phyloP scores from a whole-genome alignment of 2,888 invertebrate genomes.

The Drosophila tanythrix region DNA sequence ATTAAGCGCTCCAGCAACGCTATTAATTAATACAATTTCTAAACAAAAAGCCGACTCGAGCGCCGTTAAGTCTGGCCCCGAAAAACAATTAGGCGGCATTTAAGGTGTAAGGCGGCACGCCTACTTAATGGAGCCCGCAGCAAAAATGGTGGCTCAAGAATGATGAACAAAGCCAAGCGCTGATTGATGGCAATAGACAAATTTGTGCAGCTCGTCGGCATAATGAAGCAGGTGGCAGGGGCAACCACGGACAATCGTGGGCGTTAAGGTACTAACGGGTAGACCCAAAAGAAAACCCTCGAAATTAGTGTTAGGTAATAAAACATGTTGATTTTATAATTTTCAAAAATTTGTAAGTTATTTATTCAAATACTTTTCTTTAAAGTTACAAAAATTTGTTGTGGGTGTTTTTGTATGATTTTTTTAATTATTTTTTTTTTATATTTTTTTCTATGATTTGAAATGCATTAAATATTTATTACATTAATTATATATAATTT shows the following conservation, averaged over 20 bases:
- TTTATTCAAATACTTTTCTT: slow-evolving; percentile 70
- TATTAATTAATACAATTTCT: slow-evolving; percentile 68
- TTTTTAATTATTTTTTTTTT: slow-evolving; percentile 15
- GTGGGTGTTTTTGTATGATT: slow-evolving; percentile 21
- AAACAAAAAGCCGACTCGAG: slow-evolving; percentile 54
- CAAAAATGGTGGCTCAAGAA: slow-evolving; percentile 27
- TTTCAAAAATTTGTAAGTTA: slow-evolving; percentile 71
- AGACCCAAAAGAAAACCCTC: neutral
- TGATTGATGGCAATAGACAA: slow-evolving; percentile 70
- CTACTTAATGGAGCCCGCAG: slow-evolving; percentile 49
- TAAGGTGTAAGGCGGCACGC: slow-evolving; percentile 71
- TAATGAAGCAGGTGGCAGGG: slow-evolving; percentile 40
- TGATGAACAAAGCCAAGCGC: slow-evolving; percentile 52
- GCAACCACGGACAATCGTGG: slow-evolving; percentile 9
- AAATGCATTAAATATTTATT: slow-evolving; percentile 61
- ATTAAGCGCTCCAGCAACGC: slow-evolving; percentile 55
- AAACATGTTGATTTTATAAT: slow-evolving; percentile 23
- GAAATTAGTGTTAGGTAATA: neutral
- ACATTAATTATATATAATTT: slow-evolving; percentile 52
- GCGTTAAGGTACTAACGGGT: slow-evolving; percentile 23
- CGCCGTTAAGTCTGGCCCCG: slow-evolving; percentile 49
- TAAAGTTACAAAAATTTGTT: slow-evolving; percentile 68
- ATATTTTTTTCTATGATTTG: slow-evolving; percentile 38
- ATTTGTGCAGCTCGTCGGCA: slow-evolving; percentile 33
- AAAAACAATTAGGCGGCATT: slow-evolving; percentile 71